Percentiles rank a stretch among this genome's conserved stretches.
Conservation (phyloP, 2,113 vertebrate genomes). For the Tor tambroides region DNA sequence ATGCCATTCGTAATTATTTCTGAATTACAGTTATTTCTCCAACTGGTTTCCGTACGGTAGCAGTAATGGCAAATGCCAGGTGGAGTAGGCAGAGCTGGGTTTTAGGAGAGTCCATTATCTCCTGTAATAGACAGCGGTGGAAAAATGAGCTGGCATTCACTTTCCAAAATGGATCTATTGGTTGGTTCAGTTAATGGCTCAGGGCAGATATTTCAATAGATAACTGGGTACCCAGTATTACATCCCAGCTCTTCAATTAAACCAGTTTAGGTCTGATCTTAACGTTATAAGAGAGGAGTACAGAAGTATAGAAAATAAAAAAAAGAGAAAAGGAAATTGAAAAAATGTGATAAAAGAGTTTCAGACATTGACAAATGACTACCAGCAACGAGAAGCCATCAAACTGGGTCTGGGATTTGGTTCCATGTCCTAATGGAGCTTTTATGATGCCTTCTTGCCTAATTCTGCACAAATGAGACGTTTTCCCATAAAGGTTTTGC, state of each 20-base stretch:
- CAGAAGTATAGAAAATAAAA: not conserved
- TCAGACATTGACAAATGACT: constrained; percentile 28
- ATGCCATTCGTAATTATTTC: constrained; percentile 46
- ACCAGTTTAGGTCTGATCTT: constrained; percentile 21
- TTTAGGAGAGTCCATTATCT: constrained; percentile 43
- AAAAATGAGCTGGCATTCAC: constrained; percentile 41
- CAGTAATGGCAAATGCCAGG: constrained; percentile 41
- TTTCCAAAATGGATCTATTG: constrained; percentile 25
- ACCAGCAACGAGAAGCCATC: not conserved
- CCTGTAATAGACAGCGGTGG: constrained; percentile 31
- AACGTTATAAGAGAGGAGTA: not conserved
- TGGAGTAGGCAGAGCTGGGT: constrained; percentile 29
- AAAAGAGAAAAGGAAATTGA: not conserved
- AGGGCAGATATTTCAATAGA: constrained; percentile 24
- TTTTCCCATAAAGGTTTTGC: not conserved
- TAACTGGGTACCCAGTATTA: constrained; percentile 16
- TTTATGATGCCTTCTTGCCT: constrained; percentile 1
- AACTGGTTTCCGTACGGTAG: not conserved
- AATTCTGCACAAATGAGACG: not conserved
- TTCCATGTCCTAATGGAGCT: constrained; percentile 28
- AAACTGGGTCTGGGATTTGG: constrained; percentile 25
- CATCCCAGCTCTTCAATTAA: constrained; percentile 19
- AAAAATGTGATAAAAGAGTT: constrained; percentile 1
- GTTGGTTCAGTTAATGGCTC: constrained; percentile 38
- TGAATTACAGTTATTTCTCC: constrained; percentile 49